Evolutionary conservation across 92 coral and sea anemone species (phyloP).

Genomic region (Ricordea florida): DNA sequence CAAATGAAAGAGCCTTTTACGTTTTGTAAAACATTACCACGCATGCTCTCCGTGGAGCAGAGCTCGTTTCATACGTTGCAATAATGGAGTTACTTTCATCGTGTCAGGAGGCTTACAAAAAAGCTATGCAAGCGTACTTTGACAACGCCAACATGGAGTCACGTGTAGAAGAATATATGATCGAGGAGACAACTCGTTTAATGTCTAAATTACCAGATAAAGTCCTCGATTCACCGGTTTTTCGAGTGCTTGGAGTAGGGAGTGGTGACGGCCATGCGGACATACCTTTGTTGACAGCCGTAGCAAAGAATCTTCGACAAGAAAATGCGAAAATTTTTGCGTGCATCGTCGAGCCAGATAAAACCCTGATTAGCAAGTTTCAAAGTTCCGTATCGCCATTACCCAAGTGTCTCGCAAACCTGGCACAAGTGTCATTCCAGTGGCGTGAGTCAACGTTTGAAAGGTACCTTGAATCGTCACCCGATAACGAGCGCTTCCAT

Average conservation of each 20-base stretch:
- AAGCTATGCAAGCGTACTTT: neutral
- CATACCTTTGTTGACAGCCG: constrained; percentile 16
- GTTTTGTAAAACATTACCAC: no score
- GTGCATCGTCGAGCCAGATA: neutral
- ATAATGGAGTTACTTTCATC: neutral
- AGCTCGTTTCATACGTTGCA: no score
- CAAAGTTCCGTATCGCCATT: neutral
- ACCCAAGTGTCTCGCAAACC: neutral
- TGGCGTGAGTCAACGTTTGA: neutral
- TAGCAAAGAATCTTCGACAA: constrained; percentile 22
- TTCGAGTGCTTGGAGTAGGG: constrained; percentile 39
- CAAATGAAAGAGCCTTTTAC: no score
- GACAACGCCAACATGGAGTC: constrained; percentile 15
- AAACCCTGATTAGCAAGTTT: neutral
- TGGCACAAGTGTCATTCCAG: neutral
- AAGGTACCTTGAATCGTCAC: neutral
- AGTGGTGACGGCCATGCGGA: constrained; percentile 42
- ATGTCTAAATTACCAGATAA: neutral
- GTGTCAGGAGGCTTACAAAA: neutral
- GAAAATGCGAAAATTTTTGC: no score
- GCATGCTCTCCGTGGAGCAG: no score
- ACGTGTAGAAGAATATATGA: neutral
- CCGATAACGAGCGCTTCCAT: neutral
- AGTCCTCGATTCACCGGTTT: neutral
- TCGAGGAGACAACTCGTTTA: neutral